Percentiles rank a stretch among this genome's conserved stretches.
Conservation (phyloP, 2,113 vertebrate genomes). For the Ochotona curzoniae region DNA sequence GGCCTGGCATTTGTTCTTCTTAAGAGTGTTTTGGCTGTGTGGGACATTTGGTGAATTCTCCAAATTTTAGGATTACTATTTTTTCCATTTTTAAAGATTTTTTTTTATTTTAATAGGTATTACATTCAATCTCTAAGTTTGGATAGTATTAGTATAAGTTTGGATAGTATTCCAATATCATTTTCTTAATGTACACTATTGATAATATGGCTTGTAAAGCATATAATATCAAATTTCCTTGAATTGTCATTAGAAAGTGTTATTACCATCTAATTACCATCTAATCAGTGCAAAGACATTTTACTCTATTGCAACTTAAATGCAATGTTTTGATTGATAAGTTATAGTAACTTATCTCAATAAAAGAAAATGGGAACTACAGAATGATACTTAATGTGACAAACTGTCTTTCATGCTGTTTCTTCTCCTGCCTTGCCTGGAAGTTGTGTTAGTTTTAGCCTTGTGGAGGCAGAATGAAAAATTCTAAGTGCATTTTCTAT, state of each 20-base stretch:
- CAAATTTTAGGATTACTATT: background rate
- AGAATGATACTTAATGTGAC: background rate
- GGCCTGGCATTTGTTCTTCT: background rate
- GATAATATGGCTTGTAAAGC: background rate
- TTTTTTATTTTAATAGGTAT: background rate
- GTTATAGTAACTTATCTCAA: background rate
- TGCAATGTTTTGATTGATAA: slow-evolving; percentile 31
- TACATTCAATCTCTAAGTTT: background rate
- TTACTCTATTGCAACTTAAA: slow-evolving; percentile 22
- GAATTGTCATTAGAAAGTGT: background rate
- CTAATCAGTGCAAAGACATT: slow-evolving; percentile 1
- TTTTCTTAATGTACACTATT: slow-evolving; percentile 8
- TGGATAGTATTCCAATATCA: slow-evolving; percentile 23
- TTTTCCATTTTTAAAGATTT: background rate
- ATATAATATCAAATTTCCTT: slow-evolving; percentile 20
- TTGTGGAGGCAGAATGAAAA: background rate
- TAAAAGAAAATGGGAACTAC: background rate
- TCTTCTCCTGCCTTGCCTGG: background rate
- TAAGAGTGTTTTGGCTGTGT: background rate
- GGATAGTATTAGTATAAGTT: background rate
- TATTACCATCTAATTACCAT: slow-evolving; percentile 43
- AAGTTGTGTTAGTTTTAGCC: background rate
- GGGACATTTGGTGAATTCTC: background rate
- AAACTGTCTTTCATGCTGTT: background rate
- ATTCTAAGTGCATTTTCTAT: background rate